Evolutionary conservation across 2,113 vertebrate species (phyloP).

Genomic region (Malurus elegans): DNA sequence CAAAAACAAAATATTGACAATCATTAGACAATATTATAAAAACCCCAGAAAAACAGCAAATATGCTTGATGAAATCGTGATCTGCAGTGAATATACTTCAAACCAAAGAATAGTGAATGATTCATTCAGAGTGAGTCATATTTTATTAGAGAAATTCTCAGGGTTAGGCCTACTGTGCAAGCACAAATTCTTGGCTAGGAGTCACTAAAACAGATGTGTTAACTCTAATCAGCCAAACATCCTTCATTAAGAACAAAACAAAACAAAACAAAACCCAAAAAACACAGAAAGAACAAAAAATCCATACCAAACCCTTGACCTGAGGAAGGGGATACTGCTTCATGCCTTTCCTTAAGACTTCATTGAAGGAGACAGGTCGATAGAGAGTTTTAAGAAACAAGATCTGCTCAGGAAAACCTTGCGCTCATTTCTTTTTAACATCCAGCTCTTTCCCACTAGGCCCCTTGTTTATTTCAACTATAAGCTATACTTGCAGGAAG

Average conservation of each 20-base stretch:
- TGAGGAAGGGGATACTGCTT: not conserved
- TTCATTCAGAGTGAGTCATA: constrained; percentile 39
- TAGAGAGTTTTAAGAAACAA: not conserved
- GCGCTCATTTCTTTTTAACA: not conserved
- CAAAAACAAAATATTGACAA: not conserved
- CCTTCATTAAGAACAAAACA: not conserved
- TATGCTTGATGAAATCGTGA: not conserved
- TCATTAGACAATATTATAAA: not conserved
- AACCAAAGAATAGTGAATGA: constrained; percentile 21
- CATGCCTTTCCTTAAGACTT: not conserved
- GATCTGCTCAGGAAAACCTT: not conserved
- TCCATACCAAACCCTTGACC: not conserved
- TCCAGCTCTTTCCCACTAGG: not conserved
- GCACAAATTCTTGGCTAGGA: constrained; percentile 5
- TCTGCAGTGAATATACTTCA: not conserved
- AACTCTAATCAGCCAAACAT: not conserved
- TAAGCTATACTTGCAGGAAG: not conserved
- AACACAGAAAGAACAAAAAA: not conserved
- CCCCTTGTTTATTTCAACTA: not conserved
- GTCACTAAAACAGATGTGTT: not conserved
- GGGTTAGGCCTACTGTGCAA: constrained; percentile 11
- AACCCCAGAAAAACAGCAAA: not conserved
- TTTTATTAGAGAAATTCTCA: constrained; percentile 39
- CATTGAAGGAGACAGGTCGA: not conserved
- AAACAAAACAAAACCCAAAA: not conserved